A percentile compares a stretch with the other conserved stretches of the same genome.
Evolutionary conservation across 1,140 invertebrate genomes (phyloP).

Genomic region (Cardiocondyla obscurior): DNA sequence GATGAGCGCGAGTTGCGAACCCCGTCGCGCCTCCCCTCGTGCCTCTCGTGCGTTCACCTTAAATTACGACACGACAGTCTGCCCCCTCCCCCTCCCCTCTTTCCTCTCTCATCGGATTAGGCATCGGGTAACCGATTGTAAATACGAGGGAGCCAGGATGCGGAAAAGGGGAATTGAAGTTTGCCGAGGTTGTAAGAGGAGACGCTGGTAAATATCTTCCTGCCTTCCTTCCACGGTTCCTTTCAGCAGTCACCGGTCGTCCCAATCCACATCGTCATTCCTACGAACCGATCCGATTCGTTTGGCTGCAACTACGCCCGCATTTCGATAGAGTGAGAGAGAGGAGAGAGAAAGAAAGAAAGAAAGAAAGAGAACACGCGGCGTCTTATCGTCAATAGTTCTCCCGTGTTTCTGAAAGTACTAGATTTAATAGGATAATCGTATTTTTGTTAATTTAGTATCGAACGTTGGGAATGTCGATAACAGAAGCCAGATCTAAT

Average conservation of each 20-base stretch:
- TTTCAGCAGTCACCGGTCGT: slow-evolving; percentile 43
- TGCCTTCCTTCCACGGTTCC: slow-evolving; percentile 57
- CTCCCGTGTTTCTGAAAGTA: background rate
- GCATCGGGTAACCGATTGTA: slow-evolving; percentile 76
- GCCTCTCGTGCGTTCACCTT: slow-evolving; percentile 59
- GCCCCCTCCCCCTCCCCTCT: slow-evolving; percentile 23
- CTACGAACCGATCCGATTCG: slow-evolving; percentile 52
- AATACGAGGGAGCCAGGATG: slow-evolving; percentile 67
- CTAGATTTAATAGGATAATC: slow-evolving; percentile 8
- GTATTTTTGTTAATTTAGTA: slow-evolving; percentile 9
- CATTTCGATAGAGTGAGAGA: slow-evolving; percentile 27
- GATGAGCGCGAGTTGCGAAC: slow-evolving; percentile 27
- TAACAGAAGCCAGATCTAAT: background rate
- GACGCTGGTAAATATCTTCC: slow-evolving; percentile 73
- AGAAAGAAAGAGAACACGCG: too few relatives aligned
- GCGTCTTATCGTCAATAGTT: slow-evolving; percentile 16
- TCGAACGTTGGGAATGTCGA: background rate
- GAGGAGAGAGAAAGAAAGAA: too few relatives aligned
- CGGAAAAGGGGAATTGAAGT: slow-evolving; percentile 72
- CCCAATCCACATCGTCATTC: slow-evolving; percentile 45
- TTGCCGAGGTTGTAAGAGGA: slow-evolving; percentile 74
- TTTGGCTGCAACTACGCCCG: slow-evolving; percentile 16
- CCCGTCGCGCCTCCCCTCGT: background rate
- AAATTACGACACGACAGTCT: slow-evolving; percentile 64
- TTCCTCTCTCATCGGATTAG: slow-evolving; percentile 68